A percentile compares a stretch with the other conserved stretches of the same genome.
Evolutionary conservation across 1,140 invertebrate genomes (phyloP).

Genomic region (Dysdera silvatica): DNA sequence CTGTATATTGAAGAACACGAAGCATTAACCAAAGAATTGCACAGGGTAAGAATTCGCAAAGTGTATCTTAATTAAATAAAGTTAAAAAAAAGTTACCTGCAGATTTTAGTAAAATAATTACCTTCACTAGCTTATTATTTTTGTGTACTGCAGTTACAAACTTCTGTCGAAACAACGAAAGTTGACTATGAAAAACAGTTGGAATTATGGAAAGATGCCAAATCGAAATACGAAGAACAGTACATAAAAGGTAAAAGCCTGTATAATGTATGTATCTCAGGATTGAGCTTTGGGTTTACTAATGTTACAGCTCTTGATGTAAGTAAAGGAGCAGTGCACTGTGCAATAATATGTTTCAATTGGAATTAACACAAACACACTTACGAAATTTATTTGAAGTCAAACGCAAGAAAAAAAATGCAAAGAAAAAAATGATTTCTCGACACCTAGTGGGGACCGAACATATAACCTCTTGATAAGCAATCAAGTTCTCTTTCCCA

Average conservation of each 20-base stretch:
- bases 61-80: background rate
- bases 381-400: too few species aligned
- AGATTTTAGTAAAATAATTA: background rate
- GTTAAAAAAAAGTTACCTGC: background rate
- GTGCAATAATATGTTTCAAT: too few species aligned
- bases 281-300: background rate
- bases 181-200: conserved; percentile 44
- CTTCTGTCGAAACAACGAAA: conserved; percentile 42
- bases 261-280: background rate
- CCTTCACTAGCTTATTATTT: background rate
- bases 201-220: conserved; percentile 42
- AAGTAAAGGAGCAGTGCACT: too few species aligned
- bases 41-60: conserved; percentile 55
- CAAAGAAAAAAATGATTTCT: too few species aligned
- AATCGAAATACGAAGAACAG: conserved; percentile 45
- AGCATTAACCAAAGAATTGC: conserved; percentile 71
- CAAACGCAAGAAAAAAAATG: too few species aligned
- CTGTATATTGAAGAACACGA: conserved; percentile 76
- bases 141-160: conserved; percentile 42
- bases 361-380: too few species aligned
- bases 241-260: conserved; percentile 30
- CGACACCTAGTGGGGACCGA: too few species aligned
- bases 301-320: background rate
- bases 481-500: too few species aligned
- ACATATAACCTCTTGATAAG: too few species aligned